A percentile compares a stretch with the other conserved stretches of the same genome.
These are phyloP conservation scores for Artemia franciscana DNA, from an alignment of 1,140 invertebrate species.

Conservation along the genomic window DNA sequence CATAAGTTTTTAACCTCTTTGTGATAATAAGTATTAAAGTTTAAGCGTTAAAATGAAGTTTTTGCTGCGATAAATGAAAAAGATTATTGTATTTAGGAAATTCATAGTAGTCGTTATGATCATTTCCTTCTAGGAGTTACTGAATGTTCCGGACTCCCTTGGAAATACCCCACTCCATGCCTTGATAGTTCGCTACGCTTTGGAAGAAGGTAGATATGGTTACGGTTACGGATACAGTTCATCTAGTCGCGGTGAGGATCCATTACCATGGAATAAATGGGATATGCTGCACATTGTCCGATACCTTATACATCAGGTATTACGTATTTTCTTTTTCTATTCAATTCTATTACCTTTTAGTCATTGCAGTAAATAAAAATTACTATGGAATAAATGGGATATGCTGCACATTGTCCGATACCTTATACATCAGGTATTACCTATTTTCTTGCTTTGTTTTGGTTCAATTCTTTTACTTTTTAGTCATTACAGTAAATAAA, in stretches of 20 bases:
- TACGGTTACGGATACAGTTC: conserved; percentile 22
- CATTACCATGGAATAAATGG: conserved; percentile 38
- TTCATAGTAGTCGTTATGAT: neutral
- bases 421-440: conserved; percentile 12
- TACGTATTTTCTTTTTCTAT: neutral
- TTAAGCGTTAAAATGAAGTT: too few relatives aligned
- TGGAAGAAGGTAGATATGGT: conserved; percentile 41
- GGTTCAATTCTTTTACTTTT: neutral
- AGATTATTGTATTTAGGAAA: too few relatives aligned
- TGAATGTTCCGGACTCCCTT: conserved; percentile 43
- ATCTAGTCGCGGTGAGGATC: conserved; percentile 10
- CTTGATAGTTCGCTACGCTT: conserved; percentile 39
- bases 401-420: conserved; percentile 34
- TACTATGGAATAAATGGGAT: conserved; percentile 43
- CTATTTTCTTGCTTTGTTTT: neutral
- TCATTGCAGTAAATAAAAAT: too few relatives aligned
- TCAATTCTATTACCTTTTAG: too few relatives aligned
- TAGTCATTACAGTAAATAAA: neutral
- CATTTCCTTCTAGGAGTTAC: conserved; percentile 26
- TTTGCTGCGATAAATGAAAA: too few relatives aligned
- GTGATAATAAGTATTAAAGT: too few relatives aligned
- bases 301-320: conserved; percentile 14
- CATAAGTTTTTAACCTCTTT: too few relatives aligned
- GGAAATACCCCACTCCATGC: conserved; percentile 34
- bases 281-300: conserved; percentile 38